Evolutionary conservation across 2,113 vertebrate genomes (phyloP).

Genomic region (Nymphicus hollandicus): DNA sequence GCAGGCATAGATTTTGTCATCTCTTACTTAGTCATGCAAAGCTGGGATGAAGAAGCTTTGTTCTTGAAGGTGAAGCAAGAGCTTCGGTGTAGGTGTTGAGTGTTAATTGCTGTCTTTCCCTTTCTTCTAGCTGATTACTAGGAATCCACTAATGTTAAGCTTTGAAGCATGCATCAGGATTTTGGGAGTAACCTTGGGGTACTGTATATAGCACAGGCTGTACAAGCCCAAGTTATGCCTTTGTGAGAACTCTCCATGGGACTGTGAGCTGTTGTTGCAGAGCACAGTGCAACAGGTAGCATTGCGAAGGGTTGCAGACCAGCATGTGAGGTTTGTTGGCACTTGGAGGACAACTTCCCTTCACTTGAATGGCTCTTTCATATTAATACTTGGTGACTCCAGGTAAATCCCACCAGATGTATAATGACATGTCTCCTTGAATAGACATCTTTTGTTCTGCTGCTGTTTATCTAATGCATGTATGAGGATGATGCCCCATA

Average conservation of each 20-base stretch:
- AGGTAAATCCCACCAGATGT: background rate
- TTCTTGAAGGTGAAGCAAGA: background rate
- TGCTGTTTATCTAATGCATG: background rate
- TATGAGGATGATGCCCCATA: background rate
- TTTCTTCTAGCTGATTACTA: background rate
- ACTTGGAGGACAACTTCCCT: background rate
- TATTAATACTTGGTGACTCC: background rate
- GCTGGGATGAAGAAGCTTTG: background rate
- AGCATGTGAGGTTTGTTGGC: background rate
- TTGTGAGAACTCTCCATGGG: background rate
- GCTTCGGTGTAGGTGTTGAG: background rate
- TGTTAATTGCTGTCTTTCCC: background rate
- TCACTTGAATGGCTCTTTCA: background rate
- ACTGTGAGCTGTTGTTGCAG: background rate
- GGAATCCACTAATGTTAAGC: background rate
- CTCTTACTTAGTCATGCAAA: background rate
- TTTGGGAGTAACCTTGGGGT: background rate
- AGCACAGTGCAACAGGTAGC: background rate
- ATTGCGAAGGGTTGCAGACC: background rate
- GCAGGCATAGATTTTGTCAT: background rate
- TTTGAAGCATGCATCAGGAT: background rate
- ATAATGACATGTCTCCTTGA: background rate
- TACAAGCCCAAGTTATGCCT: fast-evolving
- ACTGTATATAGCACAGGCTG: background rate
- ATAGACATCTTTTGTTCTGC: background rate